A percentile compares a stretch with the other conserved stretches of the same genome.
Conservation (phyloP, 2,113 vertebrate genomes). For the Eurypyga helias region DNA sequence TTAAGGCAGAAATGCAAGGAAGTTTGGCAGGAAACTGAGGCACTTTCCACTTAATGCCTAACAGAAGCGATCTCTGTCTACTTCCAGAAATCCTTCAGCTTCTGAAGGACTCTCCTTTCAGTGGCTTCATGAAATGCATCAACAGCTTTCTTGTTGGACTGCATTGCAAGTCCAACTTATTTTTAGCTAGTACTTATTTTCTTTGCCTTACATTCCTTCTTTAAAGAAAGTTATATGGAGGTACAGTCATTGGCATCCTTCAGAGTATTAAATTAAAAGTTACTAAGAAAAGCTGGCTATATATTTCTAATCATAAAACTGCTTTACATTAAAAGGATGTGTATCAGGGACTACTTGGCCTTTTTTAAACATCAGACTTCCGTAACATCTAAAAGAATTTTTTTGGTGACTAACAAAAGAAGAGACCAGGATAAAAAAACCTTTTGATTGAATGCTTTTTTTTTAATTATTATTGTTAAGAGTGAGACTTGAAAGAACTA, state of each 20-base stretch:
- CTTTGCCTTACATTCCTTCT: constrained; percentile 2
- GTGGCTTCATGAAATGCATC: not conserved
- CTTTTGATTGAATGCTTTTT: not conserved
- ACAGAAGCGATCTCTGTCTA: not conserved
- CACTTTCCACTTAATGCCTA: not conserved
- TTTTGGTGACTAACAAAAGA: not conserved
- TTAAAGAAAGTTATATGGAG: not conserved
- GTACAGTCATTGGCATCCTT: not conserved
- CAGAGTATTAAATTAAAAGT: not conserved
- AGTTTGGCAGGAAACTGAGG: not conserved
- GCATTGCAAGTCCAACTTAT: not conserved
- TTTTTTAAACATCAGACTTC: not conserved
- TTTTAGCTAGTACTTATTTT: constrained; percentile 15
- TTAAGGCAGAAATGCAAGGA: not conserved
- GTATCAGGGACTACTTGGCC: not conserved
- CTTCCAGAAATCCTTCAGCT: not conserved
- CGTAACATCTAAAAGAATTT: not conserved
- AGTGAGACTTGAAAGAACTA: not conserved
- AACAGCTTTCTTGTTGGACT: not conserved
- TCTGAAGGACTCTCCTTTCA: not conserved
- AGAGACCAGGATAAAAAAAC: not conserved
- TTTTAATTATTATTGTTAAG: not conserved
- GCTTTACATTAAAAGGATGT: not conserved
- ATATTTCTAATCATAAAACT: not conserved
- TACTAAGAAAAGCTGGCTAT: not conserved